phyloP scores from a whole-genome alignment of 2,113 vertebrate species.

The Caracal caracal region DNA sequence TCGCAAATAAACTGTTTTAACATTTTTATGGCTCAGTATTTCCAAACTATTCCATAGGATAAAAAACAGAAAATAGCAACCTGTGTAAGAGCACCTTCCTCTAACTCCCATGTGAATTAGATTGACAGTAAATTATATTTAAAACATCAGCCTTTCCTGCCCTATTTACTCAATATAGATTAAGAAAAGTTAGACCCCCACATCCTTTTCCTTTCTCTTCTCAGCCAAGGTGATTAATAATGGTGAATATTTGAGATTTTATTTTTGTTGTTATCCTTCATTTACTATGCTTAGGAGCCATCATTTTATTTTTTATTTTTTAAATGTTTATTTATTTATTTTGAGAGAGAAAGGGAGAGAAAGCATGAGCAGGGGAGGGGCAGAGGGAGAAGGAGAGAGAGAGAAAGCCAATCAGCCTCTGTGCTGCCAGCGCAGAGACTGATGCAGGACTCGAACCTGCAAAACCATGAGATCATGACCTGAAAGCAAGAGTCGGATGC shows the following conservation, averaged over 20 bases:
- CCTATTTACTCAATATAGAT: not conserved
- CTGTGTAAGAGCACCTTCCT: not conserved
- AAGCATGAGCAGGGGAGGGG: too few species aligned
- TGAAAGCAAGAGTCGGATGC: too few species aligned
- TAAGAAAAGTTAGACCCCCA: not conserved
- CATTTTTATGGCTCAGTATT: not conserved
- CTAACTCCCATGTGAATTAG: not conserved
- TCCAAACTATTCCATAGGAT: not conserved
- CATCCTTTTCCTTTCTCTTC: not conserved
- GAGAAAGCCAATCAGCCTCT: too few species aligned
- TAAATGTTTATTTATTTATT: too few species aligned
- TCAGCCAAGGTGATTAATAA: not conserved
- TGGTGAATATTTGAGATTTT: constrained; percentile 21
- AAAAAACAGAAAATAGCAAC: not conserved
- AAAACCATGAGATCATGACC: too few species aligned
- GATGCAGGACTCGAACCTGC: too few species aligned
- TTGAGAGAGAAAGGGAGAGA: too few species aligned
- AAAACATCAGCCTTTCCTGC: not conserved
- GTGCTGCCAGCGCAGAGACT: too few species aligned
- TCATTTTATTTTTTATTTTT: not conserved
- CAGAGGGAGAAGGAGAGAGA: too few species aligned
- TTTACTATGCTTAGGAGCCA: not conserved
- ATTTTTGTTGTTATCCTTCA: not conserved
- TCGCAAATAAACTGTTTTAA: not conserved
- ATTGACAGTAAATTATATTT: not conserved